A percentile compares a stretch with the other conserved stretches of the same genome.
phyloP scores from a whole-genome alignment of 2,888 invertebrate genomes.

The Gerris lacustris region DNA sequence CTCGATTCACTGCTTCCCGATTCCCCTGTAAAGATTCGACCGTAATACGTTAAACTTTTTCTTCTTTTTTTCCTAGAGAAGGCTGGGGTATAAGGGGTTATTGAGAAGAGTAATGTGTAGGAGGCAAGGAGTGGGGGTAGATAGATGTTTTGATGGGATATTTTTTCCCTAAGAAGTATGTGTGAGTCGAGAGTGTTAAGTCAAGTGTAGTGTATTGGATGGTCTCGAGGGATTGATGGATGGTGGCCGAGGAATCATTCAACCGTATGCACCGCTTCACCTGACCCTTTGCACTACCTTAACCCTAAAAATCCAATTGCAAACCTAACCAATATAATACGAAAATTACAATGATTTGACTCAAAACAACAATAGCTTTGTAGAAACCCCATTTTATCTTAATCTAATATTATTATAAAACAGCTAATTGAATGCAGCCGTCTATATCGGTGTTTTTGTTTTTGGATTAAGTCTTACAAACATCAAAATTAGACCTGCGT shows the following conservation, averaged over 20 bases:
- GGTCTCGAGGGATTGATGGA: neutral
- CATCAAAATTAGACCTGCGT: too few relatives aligned
- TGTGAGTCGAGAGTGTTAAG: neutral
- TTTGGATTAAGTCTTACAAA: too few relatives aligned
- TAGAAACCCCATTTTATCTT: too few relatives aligned
- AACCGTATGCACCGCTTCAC: neutral
- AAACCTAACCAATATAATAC: too few relatives aligned
- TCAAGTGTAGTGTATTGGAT: conserved; percentile 1
- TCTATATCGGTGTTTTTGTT: too few relatives aligned
- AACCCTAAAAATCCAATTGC: too few relatives aligned
- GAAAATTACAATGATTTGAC: too few relatives aligned
- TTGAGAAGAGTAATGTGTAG: neutral
- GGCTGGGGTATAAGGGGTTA: neutral
- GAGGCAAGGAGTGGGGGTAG: neutral
- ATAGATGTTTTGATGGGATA: conserved; percentile 3
- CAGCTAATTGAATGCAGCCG: too few relatives aligned
- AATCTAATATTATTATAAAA: too few relatives aligned
- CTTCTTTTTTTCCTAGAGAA: too few relatives aligned
- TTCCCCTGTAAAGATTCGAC: neutral
- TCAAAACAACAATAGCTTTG: too few relatives aligned
- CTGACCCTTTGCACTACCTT: neutral
- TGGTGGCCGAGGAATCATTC: neutral
- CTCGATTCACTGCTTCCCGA: neutral
- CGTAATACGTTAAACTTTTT: neutral
- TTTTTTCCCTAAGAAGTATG: neutral